Base-by-base conservation (phyloP, 2,888 invertebrate species). In the Hecatera dysodea region DNA sequence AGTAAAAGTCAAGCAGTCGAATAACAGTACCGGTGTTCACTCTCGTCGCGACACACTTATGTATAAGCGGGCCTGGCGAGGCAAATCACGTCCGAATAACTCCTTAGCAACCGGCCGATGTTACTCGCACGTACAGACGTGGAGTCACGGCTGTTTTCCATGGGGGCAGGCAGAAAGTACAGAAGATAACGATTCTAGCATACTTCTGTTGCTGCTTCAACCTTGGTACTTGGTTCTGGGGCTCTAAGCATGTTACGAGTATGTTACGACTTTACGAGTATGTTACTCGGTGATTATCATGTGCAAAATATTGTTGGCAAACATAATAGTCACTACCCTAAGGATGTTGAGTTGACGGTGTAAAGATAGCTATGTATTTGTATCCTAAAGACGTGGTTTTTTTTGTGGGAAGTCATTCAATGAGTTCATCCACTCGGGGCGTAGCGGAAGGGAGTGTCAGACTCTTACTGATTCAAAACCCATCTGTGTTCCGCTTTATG, bases 21-120 rank as follows among this genome's bases (percentile, higher is more conserved):
- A 83, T 94, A 94, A 93, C 95, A 89, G 95, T 94, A 92, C 91
- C 90, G 86, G 88, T 89, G 90, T 93, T 94, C 94, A 92, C 95
- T 95, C 95, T 94, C 94, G 87, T 87, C 85, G 86, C 77, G 90
- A 79, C 91, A 88, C 86, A 90, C 89, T 90, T 90, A 83, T n/a
- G n/a, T n/a, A n/a, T 72, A 75, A 60, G 72, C 72, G 56, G 82
- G 71, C 74, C 81, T 73, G 78, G 59, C 39, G 72, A 71, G 60
- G 83, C 82, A 68, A 81, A 80, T 77, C 84, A 78, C 79, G 77
- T 79, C 75, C 78, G 73, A 78, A 73, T 63, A 63, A 62, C 66
- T 78, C 63, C 66, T 72, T 70, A 53, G 67, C 63, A 56, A 81
- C 80, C 63, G 56, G n/a, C 6, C 66, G 27, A 27, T 29, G 27